These are phyloP conservation scores for Tapera naevia DNA, from an alignment of 2,797 vertebrate genomes.

Conservation along the genomic window DNA sequence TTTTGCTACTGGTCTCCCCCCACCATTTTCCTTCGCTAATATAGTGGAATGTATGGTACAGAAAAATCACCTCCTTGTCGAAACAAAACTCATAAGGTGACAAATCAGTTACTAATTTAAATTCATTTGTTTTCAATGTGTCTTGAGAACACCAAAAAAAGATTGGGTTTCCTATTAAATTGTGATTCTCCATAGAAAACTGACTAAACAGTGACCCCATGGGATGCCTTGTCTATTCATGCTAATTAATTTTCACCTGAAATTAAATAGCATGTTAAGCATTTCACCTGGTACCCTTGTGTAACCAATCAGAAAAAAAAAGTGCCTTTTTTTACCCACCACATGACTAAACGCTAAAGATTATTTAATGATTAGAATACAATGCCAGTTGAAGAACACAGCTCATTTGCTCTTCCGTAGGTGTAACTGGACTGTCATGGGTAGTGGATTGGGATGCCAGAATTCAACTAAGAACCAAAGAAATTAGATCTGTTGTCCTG, in stretches of 20 bases:
- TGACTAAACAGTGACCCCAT: constrained; percentile 57
- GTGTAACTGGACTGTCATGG: background rate
- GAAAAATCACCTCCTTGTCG: background rate
- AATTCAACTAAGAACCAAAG: background rate
- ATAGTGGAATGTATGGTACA: background rate
- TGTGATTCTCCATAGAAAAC: constrained; percentile 12
- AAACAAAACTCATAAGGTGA: constrained; percentile 21
- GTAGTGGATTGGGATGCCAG: fast-evolving
- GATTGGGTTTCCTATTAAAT: background rate
- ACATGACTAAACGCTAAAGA: background rate
- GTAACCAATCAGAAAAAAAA: background rate
- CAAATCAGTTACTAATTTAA: constrained; percentile 52
- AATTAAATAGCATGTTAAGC: background rate
- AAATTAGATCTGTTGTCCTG: background rate
- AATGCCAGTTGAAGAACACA: background rate
- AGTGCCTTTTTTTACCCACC: background rate
- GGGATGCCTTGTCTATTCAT: background rate
- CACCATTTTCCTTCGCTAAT: background rate
- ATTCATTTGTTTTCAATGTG: constrained; percentile 14
- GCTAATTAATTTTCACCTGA: constrained; percentile 21
- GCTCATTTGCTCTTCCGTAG: background rate
- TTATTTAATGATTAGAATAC: background rate
- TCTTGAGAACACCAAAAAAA: background rate
- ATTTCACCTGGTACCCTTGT: background rate
- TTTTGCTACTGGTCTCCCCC: background rate